Conservation (phyloP, 92 coral and sea anemone genomes). For the Paragorgia papillata region DNA sequence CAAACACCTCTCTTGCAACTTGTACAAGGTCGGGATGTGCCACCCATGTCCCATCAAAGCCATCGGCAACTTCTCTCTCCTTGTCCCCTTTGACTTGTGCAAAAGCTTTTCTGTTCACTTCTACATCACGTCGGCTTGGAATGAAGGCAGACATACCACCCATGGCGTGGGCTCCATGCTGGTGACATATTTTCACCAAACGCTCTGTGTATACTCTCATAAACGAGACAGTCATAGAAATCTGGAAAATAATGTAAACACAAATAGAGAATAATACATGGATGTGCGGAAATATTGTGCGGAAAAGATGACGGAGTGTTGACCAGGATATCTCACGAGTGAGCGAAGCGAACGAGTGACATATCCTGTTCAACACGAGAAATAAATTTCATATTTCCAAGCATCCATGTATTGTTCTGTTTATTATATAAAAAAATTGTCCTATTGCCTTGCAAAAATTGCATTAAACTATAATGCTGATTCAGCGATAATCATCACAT, state of each 20-base stretch:
- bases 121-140: slow-evolving; percentile 87
- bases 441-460: no score
- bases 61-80: slow-evolving; percentile 94
- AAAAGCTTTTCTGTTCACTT: slow-evolving; percentile 81
- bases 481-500: no score
- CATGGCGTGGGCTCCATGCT: slow-evolving; percentile 97
- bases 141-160: slow-evolving; percentile 99
- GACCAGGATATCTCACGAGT: no score
- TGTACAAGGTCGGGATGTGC: slow-evolving; percentile 96
- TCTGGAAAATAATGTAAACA: slow-evolving; percentile 49
- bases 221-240: slow-evolving; percentile 91
- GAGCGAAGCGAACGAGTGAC: no score
- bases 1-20: slow-evolving; percentile 42
- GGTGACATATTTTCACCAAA: slow-evolving; percentile 87
- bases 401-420: no score
- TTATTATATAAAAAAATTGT: no score
- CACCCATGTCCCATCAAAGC: slow-evolving; percentile 99
- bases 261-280: background rate
- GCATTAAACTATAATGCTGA: no score
- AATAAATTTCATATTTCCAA: no score
- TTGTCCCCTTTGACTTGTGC: slow-evolving; percentile 91
- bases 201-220: slow-evolving; percentile 98
- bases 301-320: no score
- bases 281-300: no score
- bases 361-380: no score